These are phyloP conservation scores for Amorpha juglandis DNA, from an alignment of 2,888 invertebrate species.

Conservation along the genomic window DNA sequence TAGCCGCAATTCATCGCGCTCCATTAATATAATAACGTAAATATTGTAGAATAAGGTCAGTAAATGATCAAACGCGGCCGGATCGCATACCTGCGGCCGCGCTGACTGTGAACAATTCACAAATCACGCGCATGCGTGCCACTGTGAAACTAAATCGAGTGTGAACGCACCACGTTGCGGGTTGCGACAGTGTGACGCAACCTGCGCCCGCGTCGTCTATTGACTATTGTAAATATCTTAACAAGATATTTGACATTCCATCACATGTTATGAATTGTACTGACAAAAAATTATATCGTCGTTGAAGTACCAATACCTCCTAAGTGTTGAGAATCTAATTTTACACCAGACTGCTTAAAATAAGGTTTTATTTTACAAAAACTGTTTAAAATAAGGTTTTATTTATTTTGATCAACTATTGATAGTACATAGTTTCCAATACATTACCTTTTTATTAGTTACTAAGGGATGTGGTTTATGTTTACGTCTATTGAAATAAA, in stretches of 20 bases:
- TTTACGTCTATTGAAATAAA: too few relatives aligned
- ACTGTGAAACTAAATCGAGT: constrained; percentile 67
- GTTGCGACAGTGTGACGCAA: constrained; percentile 57
- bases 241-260: constrained; percentile 4
- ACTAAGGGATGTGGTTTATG: too few relatives aligned
- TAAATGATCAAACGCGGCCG: constrained; percentile 25
- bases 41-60: constrained; percentile 26
- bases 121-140: constrained; percentile 56
- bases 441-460: too few relatives aligned
- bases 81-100: constrained; percentile 31
- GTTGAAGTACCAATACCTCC: too few relatives aligned
- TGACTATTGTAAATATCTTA: constrained; percentile 7
- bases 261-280: background rate
- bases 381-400: too few relatives aligned
- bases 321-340: too few relatives aligned
- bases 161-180: constrained; percentile 57
- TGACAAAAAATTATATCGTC: background rate
- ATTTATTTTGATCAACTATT: too few relatives aligned
- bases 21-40: constrained; percentile 10
- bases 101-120: constrained; percentile 42
- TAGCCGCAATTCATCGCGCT: constrained; percentile 9
- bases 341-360: too few relatives aligned
- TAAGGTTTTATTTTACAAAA: too few relatives aligned
- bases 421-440: too few relatives aligned
- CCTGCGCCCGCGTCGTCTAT: constrained; percentile 27